Percentiles rank a stretch among this genome's conserved stretches.
Evolutionary conservation across 2,113 vertebrate genomes (phyloP).

Genomic region (Gulo gulo): DNA sequence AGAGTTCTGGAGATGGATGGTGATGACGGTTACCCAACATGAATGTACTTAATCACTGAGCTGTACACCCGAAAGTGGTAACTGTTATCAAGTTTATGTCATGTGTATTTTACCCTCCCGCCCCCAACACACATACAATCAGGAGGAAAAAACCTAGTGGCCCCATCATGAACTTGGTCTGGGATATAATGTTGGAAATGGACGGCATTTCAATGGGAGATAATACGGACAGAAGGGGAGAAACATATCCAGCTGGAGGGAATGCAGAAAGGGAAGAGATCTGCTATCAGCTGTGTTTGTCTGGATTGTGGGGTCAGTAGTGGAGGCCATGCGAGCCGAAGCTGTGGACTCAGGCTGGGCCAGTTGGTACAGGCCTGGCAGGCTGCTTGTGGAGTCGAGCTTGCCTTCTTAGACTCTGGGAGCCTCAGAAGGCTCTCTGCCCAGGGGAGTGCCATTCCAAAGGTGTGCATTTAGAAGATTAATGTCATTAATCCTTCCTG

Average conservation of each 20-base stretch:
- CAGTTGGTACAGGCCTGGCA: constrained; percentile 33
- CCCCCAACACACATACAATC: not conserved
- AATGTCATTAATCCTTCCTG: constrained; percentile 54
- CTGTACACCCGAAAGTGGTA: not conserved
- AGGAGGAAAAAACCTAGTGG: not conserved
- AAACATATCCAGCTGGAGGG: not conserved
- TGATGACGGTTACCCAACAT: not conserved
- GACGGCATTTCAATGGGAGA: not conserved
- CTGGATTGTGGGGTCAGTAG: not conserved
- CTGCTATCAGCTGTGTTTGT: not conserved
- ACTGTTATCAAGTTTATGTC: not conserved
- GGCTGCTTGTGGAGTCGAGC: not conserved
- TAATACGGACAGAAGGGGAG: not conserved
- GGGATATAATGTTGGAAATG: not conserved
- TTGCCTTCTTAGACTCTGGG: constrained; percentile 22
- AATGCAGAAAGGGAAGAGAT: not conserved
- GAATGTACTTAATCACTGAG: not conserved
- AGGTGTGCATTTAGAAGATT: constrained; percentile 13
- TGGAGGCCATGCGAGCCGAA: not conserved
- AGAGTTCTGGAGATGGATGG: not conserved
- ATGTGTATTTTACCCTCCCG: not conserved
- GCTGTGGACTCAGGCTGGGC: not conserved
- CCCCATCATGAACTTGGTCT: not conserved
- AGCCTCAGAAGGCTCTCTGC: constrained; percentile 40
- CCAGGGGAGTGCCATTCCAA: constrained; percentile 28